phyloP scores from a whole-genome alignment of 2,888 invertebrate genomes.

The Cerceris rybyensis region DNA sequence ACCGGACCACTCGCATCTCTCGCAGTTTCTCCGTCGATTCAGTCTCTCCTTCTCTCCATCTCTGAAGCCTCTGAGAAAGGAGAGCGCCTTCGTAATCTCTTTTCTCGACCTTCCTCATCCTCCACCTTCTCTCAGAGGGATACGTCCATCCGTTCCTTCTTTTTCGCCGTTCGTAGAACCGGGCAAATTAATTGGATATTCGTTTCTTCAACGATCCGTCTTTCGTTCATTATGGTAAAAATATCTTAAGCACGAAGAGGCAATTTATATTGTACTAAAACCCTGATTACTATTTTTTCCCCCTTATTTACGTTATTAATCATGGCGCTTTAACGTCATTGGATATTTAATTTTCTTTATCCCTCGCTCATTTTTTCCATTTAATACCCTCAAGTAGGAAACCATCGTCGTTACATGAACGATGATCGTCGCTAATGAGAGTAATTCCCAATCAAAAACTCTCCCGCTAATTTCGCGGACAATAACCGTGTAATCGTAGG shows the following conservation, averaged over 20 bases:
- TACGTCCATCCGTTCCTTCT: slow-evolving; percentile 3
- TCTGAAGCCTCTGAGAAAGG: slow-evolving; percentile 32
- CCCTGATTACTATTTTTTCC: too few relatives aligned
- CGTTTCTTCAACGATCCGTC: not conserved
- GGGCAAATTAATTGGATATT: slow-evolving; percentile 19
- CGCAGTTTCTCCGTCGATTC: slow-evolving; percentile 18
- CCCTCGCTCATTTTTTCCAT: not conserved
- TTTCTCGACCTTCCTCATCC: slow-evolving; percentile 9
- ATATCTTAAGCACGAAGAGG: not conserved
- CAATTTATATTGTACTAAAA: too few relatives aligned
- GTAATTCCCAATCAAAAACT: slow-evolving; percentile 43
- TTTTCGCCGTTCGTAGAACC: not conserved
- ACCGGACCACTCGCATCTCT: slow-evolving; percentile 57
- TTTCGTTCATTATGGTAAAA: not conserved
- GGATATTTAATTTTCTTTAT: too few relatives aligned
- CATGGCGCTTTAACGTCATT: too few relatives aligned
- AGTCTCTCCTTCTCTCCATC: slow-evolving; percentile 31
- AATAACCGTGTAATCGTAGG: slow-evolving; percentile 45
- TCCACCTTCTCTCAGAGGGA: not conserved
- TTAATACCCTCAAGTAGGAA: not conserved
- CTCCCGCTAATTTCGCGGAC: slow-evolving; percentile 39
- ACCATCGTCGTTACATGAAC: not conserved
- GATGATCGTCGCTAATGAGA: slow-evolving; percentile 46
- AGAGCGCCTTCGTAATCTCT: slow-evolving; percentile 31
- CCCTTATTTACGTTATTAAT: too few relatives aligned